Evolutionary conservation across 2,888 invertebrate genomes (phyloP), one percentile per base, ranked within the genome.

Genomic region (Listrodromus nycthemerus): DNA sequence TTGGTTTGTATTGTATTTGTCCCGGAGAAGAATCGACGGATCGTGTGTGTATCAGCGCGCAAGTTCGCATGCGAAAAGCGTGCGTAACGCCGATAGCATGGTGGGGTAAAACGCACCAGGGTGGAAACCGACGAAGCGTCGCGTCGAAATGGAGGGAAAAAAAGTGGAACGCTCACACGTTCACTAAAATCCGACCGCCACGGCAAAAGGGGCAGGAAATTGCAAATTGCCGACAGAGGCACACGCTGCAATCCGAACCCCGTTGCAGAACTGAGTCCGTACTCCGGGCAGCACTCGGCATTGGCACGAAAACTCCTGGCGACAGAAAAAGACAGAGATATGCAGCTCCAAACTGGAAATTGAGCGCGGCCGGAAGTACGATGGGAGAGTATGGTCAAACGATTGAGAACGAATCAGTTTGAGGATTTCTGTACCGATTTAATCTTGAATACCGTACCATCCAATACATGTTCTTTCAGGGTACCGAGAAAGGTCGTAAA

Each of bases 151-250:
- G 65, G 19, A 13, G 65, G 71, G 65, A 78, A 70, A 33, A 77
- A 30, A 63, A 63, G 79, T 74, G 67, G 27, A 63, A 50, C 77
- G 69, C 74, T 73, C 78, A 76, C 66, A 80, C 48, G 73, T 55
- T 79, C 77, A 70, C 74, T 73, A 41, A 82, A 63, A 48, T 75
- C 45, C 58, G 74, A 41, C 63, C 37, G 50, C 50, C 66, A 70
- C 58, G 61, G 73, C 81, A 87, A 86, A 89, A 88, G 88, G 86
- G 87, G 85, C 89, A 89, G 92, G 92, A 92, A 92, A 92, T 92
- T 92, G 91, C 91, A 90, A 92, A 92, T 92, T 92, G 91, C 90
- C 90, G 89, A 85, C 84, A 84, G 41, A 45, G 86, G 83, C 83
- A 80, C 78, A 86, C 83, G 86, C 85, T 82, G 86, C 83, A 86